Conservation (phyloP, 2,888 invertebrate genomes). For the Noctua janthe region DNA sequence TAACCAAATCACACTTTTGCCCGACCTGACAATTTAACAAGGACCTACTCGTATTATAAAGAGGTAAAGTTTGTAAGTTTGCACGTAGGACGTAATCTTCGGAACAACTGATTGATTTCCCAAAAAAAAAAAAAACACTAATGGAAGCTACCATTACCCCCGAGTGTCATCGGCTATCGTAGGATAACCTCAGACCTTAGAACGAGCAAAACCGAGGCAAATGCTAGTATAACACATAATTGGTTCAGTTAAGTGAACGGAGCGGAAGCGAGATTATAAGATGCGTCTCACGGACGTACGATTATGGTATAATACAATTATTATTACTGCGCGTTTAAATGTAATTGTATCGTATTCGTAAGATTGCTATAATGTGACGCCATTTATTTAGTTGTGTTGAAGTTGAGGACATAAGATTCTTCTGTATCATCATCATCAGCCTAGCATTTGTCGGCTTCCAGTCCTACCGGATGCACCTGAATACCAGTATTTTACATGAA, state of each 20-base stretch:
- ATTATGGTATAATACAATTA: constrained; percentile 15
- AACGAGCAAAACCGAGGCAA: not conserved
- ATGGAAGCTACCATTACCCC: not conserved
- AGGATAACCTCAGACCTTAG: not conserved
- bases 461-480: not conserved
- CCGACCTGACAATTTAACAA: no score
- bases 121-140: not conserved
- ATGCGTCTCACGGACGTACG: constrained; percentile 46
- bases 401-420: not conserved
- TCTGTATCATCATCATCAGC: not conserved
- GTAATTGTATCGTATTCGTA: constrained; percentile 17
- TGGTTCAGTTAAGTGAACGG: constrained; percentile 31
- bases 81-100: no score
- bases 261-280: constrained; percentile 33
- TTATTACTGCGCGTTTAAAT: constrained; percentile 7
- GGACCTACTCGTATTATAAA: no score
- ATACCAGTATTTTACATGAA: not conserved
- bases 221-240: constrained; percentile 17
- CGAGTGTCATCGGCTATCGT: not conserved
- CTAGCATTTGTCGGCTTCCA: not conserved
- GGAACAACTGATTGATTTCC: not conserved
- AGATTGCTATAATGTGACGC: constrained; percentile 22
- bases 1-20: not conserved
- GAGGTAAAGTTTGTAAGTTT: no score
- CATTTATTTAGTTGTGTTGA: not conserved